Conservation (phyloP, 2,888 invertebrate genomes). For the Clostera curtula region DNA sequence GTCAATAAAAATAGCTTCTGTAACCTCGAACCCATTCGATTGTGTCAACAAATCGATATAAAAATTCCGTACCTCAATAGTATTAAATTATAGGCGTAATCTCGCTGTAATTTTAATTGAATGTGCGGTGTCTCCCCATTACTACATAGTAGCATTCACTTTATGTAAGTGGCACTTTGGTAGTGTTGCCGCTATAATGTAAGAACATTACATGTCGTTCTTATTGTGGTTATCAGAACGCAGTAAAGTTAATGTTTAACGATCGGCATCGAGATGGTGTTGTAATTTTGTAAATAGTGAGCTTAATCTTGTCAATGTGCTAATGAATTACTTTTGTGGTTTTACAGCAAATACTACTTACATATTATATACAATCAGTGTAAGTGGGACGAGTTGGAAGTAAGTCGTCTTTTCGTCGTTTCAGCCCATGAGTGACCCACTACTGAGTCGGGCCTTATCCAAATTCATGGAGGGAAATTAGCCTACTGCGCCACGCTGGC, state of each 20-base stretch:
- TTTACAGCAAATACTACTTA: no score
- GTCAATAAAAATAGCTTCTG: slow-evolving; percentile 8
- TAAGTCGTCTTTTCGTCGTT: no score
- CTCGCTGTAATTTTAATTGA: slow-evolving; percentile 37
- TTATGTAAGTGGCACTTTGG: slow-evolving; percentile 56
- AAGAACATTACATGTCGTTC: slow-evolving; percentile 11
- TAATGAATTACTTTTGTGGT: no score
- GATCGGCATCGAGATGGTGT: slow-evolving; percentile 16
- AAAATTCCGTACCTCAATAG: slow-evolving; percentile 14
- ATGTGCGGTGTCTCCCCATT: slow-evolving; percentile 34
- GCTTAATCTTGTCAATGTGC: no score
- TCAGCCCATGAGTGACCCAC: no score
- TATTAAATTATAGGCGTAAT: slow-evolving; percentile 23
- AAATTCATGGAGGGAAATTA: no score
- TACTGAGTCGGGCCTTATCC: no score
- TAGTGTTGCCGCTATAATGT: slow-evolving; percentile 37
- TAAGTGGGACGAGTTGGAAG: no score
- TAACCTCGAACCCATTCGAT: slow-evolving; percentile 11
- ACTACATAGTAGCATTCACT: slow-evolving; percentile 45
- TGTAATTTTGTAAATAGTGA: no score
- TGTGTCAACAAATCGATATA: slow-evolving; percentile 13
- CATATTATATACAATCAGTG: no score
- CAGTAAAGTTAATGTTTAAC: slow-evolving; percentile 33
- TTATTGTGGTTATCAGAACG: slow-evolving; percentile 32
- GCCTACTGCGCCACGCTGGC: no score